These are phyloP conservation scores for Montipora sp. DNA, from an alignment of 64 coral and sea anemone genomes.

Conservation along the genomic window DNA sequence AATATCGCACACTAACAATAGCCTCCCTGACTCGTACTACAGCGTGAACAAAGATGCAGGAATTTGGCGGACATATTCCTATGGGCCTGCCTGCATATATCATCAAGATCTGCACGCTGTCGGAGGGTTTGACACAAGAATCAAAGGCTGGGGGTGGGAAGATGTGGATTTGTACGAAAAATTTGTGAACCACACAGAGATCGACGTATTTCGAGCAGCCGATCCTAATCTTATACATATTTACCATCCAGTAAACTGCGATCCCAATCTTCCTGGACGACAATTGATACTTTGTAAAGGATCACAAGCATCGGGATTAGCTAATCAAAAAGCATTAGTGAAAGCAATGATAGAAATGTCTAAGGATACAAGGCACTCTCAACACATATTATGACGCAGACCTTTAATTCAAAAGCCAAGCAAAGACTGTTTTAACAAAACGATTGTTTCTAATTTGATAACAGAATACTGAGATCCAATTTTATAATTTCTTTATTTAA, in stretches of 20 bases:
- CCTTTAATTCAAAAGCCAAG: background rate
- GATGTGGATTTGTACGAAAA: conserved; percentile 88
- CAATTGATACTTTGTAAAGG: conserved; percentile 67
- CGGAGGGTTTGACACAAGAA: conserved; percentile 93
- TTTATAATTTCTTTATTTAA: no score
- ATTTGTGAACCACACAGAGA: conserved; percentile 65
- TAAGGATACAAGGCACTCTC: no score
- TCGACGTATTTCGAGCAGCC: conserved; percentile 76
- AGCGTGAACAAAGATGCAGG: conserved; percentile 77
- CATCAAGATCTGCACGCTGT: conserved; percentile 76
- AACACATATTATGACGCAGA: background rate
- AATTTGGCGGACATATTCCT: conserved; percentile 91
- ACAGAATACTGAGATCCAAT: no score
- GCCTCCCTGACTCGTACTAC: conserved; percentile 44
- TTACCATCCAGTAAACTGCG: conserved; percentile 78
- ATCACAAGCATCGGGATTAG: conserved; percentile 75
- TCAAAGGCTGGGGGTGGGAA: conserved; percentile 93
- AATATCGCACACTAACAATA: conserved; percentile 41
- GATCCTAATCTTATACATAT: conserved; percentile 91
- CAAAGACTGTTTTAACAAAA: no score
- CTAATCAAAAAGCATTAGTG: conserved; percentile 49
- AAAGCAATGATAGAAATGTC: background rate
- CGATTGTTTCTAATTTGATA: no score
- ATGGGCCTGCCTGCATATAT: conserved; percentile 92
- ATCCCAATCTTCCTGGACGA: conserved; percentile 67